phyloP scores from a whole-genome alignment of 2,888 invertebrate species.

The Ophraella communa region DNA sequence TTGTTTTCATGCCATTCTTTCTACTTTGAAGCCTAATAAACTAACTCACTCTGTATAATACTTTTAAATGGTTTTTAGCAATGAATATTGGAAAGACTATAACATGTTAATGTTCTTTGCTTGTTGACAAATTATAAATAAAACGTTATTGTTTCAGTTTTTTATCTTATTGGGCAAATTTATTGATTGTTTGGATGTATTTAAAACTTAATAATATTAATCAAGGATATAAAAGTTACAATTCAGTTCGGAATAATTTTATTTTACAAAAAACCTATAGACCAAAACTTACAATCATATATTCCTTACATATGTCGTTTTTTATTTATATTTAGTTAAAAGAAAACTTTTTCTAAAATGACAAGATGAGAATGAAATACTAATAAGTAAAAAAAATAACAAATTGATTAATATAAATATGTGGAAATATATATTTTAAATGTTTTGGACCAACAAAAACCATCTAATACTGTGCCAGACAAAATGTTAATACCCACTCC shows the following conservation, averaged over 20 bases:
- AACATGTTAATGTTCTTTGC: no score
- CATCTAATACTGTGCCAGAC: neutral
- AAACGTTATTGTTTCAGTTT: no score
- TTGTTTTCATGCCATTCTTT: no score
- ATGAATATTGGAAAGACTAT: no score
- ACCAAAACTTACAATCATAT: slow-evolving; percentile 25
- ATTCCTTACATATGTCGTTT: slow-evolving; percentile 7
- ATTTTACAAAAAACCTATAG: slow-evolving; percentile 33
- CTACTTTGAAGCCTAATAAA: no score
- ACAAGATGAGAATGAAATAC: slow-evolving; percentile 3
- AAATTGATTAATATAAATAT: slow-evolving; percentile 21
- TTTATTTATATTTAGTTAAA: slow-evolving; percentile 5
- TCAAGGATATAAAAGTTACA: slow-evolving; percentile 29
- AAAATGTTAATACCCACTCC: neutral
- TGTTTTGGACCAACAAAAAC: slow-evolving; percentile 4
- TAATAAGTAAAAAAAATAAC: slow-evolving; percentile 21
- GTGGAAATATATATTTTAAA: slow-evolving; percentile 7
- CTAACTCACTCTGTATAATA: no score
- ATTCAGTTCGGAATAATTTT: slow-evolving; percentile 35
- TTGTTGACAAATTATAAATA: no score
- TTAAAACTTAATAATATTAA: no score
- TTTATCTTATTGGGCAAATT: no score
- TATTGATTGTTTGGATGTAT: no score
- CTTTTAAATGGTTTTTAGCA: no score
- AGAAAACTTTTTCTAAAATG: neutral